Percentiles rank a stretch among this genome's conserved stretches.
phyloP scores from a whole-genome alignment of 2,888 invertebrate species.

The Stramonita haemastoma region DNA sequence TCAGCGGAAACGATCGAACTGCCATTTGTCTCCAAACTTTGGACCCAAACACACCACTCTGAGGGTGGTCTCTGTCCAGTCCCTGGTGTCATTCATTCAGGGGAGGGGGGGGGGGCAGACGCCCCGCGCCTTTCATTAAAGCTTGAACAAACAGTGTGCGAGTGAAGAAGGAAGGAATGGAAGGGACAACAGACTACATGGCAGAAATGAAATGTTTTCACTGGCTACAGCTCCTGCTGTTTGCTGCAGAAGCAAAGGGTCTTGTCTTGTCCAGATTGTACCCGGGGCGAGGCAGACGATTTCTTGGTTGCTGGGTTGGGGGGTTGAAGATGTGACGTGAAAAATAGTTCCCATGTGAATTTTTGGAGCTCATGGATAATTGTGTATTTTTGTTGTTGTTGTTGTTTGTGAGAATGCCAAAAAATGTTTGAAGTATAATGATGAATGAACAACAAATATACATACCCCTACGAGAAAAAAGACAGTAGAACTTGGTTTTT shows the following conservation, averaged over 20 bases:
- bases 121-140: constrained; percentile 17
- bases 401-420: no score
- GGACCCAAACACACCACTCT: no score
- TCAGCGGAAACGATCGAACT: neutral
- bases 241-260: neutral
- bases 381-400: neutral
- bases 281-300: neutral
- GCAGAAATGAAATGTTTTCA: constrained; percentile 37
- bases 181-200: neutral
- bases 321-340: neutral
- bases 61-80: no score
- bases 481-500: no score
- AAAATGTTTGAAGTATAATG: no score
- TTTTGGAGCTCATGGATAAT: neutral
- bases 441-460: no score
- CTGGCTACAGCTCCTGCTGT: constrained; percentile 12
- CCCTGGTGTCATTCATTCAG: no score
- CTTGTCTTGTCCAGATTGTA: neutral
- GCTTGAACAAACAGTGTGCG: constrained; percentile 21
- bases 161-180: neutral
- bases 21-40: neutral
- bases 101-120: neutral
- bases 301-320: neutral
- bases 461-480: no score
- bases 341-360: neutral